Base-by-base conservation (phyloP, 2,888 invertebrate genomes). In the Drosophila stalkeri region DNA sequence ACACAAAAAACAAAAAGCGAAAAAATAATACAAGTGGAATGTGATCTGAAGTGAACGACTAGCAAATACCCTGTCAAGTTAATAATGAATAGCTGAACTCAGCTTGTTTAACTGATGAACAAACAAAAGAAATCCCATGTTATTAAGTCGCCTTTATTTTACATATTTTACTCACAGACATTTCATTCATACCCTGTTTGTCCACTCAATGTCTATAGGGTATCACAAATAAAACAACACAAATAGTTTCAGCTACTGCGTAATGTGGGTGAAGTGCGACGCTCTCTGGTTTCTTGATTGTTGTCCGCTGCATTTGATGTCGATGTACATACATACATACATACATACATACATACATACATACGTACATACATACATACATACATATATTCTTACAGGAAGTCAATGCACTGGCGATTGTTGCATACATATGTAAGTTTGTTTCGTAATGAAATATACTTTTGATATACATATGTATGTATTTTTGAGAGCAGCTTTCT, bases 381-480 rank as follows among this genome's bases (percentile, higher is more conserved):
- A n/a, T n/a, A n/a, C n/a, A n/a, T n/a, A 51, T 72, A 33, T 49
- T 43, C 54, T 65, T 72, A 81, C 81, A 84, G 87, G 85, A 84
- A 89, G 84, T 84, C 69, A 67, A 55, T 77, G 89, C 65, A 86
- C 86, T 75, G n/a, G 23, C 44, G 47, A 44, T 31, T 59, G 35
- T 4, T 66, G 23, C 65, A 52, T 69, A 47, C 70, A 52, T 69
- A 47, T 70, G 49, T 66, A 16, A 71, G 49, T 69, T 55, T 67
- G 60, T 73, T 72, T 71, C 75, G 85, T 80, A 90, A 86, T 77
- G 69, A 88, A 75, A 88, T 90, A 87, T 84, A 69, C 73, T 71
- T 71, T 35, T 54, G n/a, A 51, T 39, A 16, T 16, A 27, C 27
- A 27, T 5, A 4, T 49, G n/a, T n/a, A 74, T 83, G 81, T 75